A percentile compares a stretch with the other conserved stretches of the same genome.
phyloP scores from a whole-genome alignment of 2,888 invertebrate species.

The Plagodis dolabraria region DNA sequence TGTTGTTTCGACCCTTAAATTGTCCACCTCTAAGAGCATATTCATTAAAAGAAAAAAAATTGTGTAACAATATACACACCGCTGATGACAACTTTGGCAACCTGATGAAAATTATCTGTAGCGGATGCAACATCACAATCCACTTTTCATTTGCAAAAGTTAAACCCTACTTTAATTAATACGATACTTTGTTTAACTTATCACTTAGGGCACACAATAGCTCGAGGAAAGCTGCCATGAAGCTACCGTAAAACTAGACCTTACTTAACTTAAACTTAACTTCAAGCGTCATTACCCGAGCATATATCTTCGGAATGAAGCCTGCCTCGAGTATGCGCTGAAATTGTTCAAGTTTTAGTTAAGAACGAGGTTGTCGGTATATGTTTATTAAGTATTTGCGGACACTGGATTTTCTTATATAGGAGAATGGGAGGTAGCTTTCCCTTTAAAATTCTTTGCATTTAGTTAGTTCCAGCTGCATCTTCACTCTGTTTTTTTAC shows the following conservation, averaged over 20 bases:
- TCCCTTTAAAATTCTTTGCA: too few relatives aligned
- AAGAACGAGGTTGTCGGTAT: constrained; percentile 13
- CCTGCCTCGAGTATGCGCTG: constrained; percentile 34
- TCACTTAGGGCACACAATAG: constrained; percentile 17
- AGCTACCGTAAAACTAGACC: constrained; percentile 47
- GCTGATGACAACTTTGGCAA: too few relatives aligned
- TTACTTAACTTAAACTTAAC: constrained; percentile 45
- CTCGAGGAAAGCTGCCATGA: constrained; percentile 35
- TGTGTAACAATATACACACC: too few relatives aligned
- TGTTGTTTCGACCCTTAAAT: too few relatives aligned
- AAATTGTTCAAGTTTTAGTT: constrained; percentile 48
- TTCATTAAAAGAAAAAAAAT: too few relatives aligned
- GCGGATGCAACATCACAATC: too few relatives aligned
- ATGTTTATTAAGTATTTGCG: constrained; percentile 6
- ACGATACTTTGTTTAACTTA: constrained; percentile 1
- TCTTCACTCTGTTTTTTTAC: too few relatives aligned
- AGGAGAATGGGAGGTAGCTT: background rate
- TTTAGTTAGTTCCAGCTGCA: too few relatives aligned
- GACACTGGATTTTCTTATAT: background rate
- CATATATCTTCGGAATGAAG: constrained; percentile 46
- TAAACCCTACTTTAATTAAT: too few relatives aligned
- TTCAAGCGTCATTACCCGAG: constrained; percentile 53
- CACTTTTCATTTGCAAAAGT: too few relatives aligned
- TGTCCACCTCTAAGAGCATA: too few relatives aligned
- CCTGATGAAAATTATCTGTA: too few relatives aligned